phyloP scores from a whole-genome alignment of 2,113 vertebrate species.

The Parotia lawesii region DNA sequence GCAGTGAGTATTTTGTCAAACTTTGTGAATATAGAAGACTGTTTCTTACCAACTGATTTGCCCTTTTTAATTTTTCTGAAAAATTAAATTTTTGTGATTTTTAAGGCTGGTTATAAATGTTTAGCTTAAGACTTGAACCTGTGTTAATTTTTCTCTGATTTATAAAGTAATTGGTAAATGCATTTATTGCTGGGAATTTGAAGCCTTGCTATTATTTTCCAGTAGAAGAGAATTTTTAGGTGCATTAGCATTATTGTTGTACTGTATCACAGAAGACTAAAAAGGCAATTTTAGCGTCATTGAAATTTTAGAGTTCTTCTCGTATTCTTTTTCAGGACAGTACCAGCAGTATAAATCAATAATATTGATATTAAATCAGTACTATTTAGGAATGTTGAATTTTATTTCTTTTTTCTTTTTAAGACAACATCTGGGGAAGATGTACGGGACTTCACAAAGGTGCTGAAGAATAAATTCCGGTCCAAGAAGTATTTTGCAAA shows the following conservation, averaged over 20 bases:
- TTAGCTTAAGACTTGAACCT: background rate
- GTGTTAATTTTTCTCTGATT: background rate
- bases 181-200: background rate
- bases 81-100: background rate
- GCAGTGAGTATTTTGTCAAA: background rate
- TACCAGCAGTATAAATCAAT: background rate
- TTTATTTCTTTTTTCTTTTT: background rate
- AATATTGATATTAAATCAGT: background rate
- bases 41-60: background rate
- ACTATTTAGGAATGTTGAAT: background rate
- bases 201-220: background rate
- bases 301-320: background rate
- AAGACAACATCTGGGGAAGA: slow-evolving; percentile 98
- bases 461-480: slow-evolving; percentile 97
- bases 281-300: background rate
- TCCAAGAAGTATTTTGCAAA: slow-evolving; percentile 99
- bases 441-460: slow-evolving; percentile 96
- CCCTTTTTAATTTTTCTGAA: background rate
- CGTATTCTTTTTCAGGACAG: background rate
- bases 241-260: background rate
- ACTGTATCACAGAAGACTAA: background rate
- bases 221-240: background rate
- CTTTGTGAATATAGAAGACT: background rate
- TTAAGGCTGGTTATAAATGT: background rate
- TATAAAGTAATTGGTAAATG: background rate